These are phyloP conservation scores for Pelecanus crispus DNA, from an alignment of 2,113 vertebrate species.

Conservation along the genomic window DNA sequence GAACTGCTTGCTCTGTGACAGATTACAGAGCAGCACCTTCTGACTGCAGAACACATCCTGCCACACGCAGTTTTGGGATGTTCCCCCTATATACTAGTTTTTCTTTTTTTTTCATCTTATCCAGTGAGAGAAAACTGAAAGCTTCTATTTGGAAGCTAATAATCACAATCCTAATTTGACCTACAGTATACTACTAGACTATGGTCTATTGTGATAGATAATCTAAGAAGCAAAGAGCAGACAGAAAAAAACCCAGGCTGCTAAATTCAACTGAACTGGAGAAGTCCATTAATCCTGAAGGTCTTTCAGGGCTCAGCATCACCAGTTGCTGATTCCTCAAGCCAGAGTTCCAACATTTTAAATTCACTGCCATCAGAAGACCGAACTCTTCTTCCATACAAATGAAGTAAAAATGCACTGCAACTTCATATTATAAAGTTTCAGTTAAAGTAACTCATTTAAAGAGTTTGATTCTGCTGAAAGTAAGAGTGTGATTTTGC, in stretches of 20 bases:
- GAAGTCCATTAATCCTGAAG: background rate
- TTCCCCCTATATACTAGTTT: background rate
- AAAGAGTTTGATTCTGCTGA: background rate
- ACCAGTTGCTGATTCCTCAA: background rate
- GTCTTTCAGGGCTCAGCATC: background rate
- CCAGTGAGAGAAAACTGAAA: background rate
- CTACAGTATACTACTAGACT: background rate
- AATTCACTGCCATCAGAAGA: background rate
- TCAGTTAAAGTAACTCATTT: background rate
- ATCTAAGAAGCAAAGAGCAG: background rate
- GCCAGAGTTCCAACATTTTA: background rate
- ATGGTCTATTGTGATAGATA: background rate
- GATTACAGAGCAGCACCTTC: background rate
- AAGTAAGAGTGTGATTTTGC: background rate
- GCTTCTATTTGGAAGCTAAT: background rate
- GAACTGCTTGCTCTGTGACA: background rate
- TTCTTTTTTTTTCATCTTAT: background rate
- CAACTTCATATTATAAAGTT: background rate
- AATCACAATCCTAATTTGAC: background rate
- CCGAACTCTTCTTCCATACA: background rate
- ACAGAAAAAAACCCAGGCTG: background rate
- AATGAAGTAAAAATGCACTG: background rate
- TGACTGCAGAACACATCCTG: background rate
- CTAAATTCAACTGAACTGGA: background rate
- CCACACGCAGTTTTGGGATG: background rate